Base-by-base conservation (phyloP, 1,140 invertebrate genomes). In the Drosophila pachea region DNA sequence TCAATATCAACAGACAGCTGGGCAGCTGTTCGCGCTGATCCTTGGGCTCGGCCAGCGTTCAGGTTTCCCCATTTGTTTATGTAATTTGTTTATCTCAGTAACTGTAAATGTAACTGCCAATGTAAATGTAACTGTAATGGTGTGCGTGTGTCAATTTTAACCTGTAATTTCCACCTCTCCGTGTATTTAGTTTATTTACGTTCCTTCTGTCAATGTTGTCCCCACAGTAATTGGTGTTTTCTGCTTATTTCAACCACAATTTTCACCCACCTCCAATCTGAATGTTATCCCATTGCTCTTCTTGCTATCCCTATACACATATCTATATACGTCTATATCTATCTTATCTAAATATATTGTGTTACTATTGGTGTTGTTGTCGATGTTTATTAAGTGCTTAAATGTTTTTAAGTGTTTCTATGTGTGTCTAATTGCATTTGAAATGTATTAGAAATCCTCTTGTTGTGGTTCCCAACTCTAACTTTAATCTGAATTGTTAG, bases 31-130 rank as follows among this genome's bases (percentile, higher is more conserved):
- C 31, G 36, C 31, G 48, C 12, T 33, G 32, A 52, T 35, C 49
- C 49, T 52, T 52, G 49, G 49, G 12, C 11, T 7, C 7, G 12
- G 2, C 7, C 40, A 35, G 49, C 56, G 54, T 70, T 63, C 32
- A 52, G 49, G 49, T 74, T 43, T 38, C 58, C 58, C 40, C 71
- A 55, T 83, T 78, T 83, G 68, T 83, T 84, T 83, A 84, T 87
- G 78, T 86, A 87, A 79, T 86, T 86, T 86, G 73, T 82, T 86
- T 82, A 74, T 59, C 63, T 71, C 66, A n/a, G n/a, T n/a, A n/a
- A 64, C 31, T 35, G 12, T 60, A 58, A 71, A 14, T 47, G 43
- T n/a, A n/a, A n/a, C n/a, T n/a, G n/a, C n/a, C n/a, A n/a, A n/a
- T n/a, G n/a, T n/a, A n/a, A n/a, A n/a, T 47, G 14, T 29, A 7